Evolutionary conservation across 2,113 vertebrate genomes (phyloP).

Genomic region (Galbula dea): DNA sequence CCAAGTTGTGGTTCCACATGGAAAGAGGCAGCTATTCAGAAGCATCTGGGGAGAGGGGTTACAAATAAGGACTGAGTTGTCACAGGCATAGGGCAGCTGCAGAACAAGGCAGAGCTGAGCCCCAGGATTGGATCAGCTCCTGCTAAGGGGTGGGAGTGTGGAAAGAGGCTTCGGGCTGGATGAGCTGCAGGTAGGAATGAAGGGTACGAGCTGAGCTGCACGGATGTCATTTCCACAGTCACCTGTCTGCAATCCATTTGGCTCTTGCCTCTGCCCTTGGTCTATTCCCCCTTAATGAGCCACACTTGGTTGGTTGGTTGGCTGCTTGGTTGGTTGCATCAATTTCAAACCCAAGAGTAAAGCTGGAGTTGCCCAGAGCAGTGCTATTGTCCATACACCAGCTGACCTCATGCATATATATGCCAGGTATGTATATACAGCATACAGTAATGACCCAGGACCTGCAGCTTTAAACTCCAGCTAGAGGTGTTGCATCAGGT

Average conservation of each 20-base stretch:
- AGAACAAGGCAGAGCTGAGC: neutral
- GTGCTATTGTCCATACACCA: neutral
- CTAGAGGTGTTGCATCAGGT: slow-evolving; percentile 56
- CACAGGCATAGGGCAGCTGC: neutral
- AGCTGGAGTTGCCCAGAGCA: neutral
- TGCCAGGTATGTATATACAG: neutral
- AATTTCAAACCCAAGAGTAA: slow-evolving; percentile 22
- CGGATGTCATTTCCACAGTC: neutral
- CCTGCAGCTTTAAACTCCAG: slow-evolving; percentile 40
- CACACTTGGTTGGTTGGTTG: neutral
- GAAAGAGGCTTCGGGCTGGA: neutral
- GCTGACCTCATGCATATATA: slow-evolving; percentile 6
- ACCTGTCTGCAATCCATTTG: neutral
- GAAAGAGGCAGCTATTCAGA: neutral
- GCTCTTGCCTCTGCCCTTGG: neutral
- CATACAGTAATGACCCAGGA: neutral
- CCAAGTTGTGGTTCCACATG: neutral
- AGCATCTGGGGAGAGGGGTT: neutral
- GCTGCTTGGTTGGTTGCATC: neutral
- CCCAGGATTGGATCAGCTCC: neutral
- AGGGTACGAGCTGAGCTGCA: neutral
- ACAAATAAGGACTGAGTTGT: neutral
- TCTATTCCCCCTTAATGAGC: neutral
- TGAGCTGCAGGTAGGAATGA: neutral
- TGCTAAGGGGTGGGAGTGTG: neutral